Evolutionary conservation across 2,113 vertebrate species (phyloP).

Genomic region (Spizaetus ornatus): DNA sequence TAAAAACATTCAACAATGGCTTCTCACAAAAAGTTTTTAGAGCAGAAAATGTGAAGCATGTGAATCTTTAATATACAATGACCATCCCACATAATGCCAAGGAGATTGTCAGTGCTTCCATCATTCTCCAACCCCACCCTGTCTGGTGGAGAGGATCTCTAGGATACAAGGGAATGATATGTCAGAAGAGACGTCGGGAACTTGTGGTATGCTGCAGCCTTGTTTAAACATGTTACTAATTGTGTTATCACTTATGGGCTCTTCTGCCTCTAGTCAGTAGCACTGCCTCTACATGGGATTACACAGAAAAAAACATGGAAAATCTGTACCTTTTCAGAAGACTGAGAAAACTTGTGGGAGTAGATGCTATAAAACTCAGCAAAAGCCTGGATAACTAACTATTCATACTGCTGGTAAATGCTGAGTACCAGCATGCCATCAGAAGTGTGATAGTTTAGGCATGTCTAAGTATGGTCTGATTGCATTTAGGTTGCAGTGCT

Average conservation of each 20-base stretch:
- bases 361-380: not conserved
- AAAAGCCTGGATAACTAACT: not conserved
- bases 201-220: not conserved
- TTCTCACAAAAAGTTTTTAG: not conserved
- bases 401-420: not conserved
- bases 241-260: not conserved
- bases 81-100: not conserved
- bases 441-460: not conserved
- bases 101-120: not conserved
- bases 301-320: not conserved
- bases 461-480: not conserved
- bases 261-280: not conserved
- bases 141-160: not conserved
- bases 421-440: not conserved
- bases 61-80: not conserved
- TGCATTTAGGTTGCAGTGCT: not conserved
- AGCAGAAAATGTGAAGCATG: not conserved
- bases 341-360: not conserved
- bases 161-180: not conserved
- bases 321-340: not conserved
- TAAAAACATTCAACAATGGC: not conserved
- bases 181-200: not conserved
- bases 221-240: not conserved
- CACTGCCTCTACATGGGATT: not conserved
- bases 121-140: not conserved